A percentile compares a stretch with the other conserved stretches of the same genome.
Conservation (phyloP, 2,113 vertebrate species). For the Calcarius ornatus region DNA sequence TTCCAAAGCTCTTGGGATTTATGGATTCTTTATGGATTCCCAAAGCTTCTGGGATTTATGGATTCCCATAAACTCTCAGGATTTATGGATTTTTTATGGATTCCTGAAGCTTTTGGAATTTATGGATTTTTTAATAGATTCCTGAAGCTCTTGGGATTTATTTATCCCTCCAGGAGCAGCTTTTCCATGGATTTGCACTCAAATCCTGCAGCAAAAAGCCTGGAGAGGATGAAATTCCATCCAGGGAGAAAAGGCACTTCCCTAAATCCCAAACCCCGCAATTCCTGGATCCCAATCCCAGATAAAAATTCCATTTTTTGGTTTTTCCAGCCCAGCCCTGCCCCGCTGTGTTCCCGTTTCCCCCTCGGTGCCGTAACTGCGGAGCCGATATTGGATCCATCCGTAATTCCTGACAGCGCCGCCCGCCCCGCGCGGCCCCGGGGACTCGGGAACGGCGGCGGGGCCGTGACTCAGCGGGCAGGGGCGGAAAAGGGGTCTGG, state of each 20-base stretch:
- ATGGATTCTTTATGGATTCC: background rate
- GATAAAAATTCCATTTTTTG: background rate
- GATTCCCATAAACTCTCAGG: background rate
- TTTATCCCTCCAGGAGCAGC: no score
- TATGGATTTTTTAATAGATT: no score
- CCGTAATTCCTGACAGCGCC: slow-evolving; percentile 42
- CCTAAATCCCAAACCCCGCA: accelerated
- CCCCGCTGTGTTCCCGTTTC: background rate
- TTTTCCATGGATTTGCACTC: accelerated
- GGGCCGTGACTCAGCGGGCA: no score
- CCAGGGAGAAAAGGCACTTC: background rate
- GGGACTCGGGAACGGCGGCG: background rate
- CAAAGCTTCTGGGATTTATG: no score
- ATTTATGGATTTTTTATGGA: background rate
- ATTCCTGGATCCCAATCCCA: background rate
- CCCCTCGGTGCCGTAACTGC: background rate
- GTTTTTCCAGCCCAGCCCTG: background rate
- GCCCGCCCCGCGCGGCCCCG: no score
- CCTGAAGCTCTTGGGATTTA: no score
- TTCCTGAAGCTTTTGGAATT: no score
- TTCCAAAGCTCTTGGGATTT: background rate
- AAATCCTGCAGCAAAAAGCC: background rate
- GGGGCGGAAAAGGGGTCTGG: no score
- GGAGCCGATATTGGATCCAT: slow-evolving; percentile 34
- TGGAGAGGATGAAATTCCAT: accelerated